These are phyloP conservation scores for Nerophis ophidion DNA, from an alignment of 2,113 vertebrate genomes.

Conservation along the genomic window DNA sequence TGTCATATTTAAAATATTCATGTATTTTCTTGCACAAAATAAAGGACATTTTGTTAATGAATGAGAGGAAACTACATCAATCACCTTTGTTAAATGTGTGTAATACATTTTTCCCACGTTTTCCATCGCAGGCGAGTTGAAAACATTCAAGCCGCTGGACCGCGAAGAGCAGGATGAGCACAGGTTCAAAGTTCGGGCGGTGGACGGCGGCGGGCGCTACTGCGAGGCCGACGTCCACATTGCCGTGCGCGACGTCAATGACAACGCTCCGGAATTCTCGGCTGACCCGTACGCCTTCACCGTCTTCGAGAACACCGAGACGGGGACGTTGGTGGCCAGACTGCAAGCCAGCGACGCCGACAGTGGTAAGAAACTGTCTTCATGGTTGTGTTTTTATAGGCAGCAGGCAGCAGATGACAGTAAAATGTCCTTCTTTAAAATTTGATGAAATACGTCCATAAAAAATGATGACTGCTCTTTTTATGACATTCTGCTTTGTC, in stretches of 20 bases:
- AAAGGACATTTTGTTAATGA: too few relatives aligned
- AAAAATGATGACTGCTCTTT: too few relatives aligned
- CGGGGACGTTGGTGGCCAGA: conserved; percentile 80
- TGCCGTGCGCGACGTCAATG: conserved; percentile 86
- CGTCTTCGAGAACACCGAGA: conserved; percentile 93
- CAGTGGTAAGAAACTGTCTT: conserved; percentile 68
- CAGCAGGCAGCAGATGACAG: too few relatives aligned
- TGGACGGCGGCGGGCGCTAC: conserved; percentile 86
- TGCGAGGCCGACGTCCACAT: conserved; percentile 82
- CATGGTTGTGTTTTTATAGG: too few relatives aligned
- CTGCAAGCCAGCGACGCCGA: conserved; percentile 86
- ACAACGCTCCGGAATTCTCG: conserved; percentile 86
- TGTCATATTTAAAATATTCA: too few relatives aligned
- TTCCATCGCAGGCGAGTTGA: conserved; percentile 81
- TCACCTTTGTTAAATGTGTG: too few relatives aligned
- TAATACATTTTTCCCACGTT: too few relatives aligned
- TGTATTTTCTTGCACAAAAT: too few relatives aligned
- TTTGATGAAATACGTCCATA: too few relatives aligned
- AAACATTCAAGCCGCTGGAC: conserved; percentile 81
- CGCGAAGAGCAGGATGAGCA: conserved; percentile 80
- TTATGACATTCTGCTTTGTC: too few relatives aligned
- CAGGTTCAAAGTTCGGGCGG: conserved; percentile 78
- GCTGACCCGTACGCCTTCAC: conserved; percentile 82
- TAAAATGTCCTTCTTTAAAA: too few relatives aligned
- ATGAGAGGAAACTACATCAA: too few relatives aligned